A percentile compares a stretch with the other conserved stretches of the same genome.
Conservation (phyloP, 2,888 invertebrate genomes). For the Sinotaia quadrata region DNA sequence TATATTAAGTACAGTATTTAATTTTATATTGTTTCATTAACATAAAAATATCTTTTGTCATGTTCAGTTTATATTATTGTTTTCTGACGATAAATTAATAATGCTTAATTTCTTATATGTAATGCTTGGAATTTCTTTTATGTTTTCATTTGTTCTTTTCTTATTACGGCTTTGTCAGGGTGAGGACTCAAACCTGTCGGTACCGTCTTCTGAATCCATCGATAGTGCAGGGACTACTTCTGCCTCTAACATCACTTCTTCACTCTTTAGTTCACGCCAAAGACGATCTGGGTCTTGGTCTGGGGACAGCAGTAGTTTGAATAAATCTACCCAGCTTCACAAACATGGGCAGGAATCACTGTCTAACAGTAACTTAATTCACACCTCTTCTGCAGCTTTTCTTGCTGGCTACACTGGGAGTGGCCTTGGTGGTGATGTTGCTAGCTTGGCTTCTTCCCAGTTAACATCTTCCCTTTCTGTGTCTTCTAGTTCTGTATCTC, state of each 20-base stretch:
- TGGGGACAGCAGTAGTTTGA: neutral
- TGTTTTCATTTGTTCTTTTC: neutral
- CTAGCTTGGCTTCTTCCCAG: conserved; percentile 1
- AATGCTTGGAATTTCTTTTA: conserved; percentile 1
- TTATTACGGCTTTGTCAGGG: neutral
- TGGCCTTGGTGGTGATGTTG: neutral
- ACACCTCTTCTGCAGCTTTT: conserved; percentile 11
- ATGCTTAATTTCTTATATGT: too few species aligned
- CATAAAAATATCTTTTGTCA: too few species aligned
- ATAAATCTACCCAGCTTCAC: too few species aligned
- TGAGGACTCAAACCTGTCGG: conserved; percentile 12
- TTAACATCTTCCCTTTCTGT: neutral
- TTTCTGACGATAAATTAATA: too few species aligned
- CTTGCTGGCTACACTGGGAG: conserved; percentile 7
- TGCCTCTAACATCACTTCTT: neutral
- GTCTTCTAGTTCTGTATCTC: neutral
- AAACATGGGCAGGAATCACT: too few species aligned
- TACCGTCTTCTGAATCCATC: conserved; percentile 4
- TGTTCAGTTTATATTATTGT: too few species aligned
- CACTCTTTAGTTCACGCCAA: neutral
- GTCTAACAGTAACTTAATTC: neutral
- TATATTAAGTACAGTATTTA: too few species aligned
- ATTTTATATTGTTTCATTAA: too few species aligned
- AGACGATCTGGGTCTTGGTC: conserved; percentile 8
- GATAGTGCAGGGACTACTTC: neutral